Base-by-base conservation (phyloP, 2,888 invertebrate genomes). In the Octodonta nipae region DNA sequence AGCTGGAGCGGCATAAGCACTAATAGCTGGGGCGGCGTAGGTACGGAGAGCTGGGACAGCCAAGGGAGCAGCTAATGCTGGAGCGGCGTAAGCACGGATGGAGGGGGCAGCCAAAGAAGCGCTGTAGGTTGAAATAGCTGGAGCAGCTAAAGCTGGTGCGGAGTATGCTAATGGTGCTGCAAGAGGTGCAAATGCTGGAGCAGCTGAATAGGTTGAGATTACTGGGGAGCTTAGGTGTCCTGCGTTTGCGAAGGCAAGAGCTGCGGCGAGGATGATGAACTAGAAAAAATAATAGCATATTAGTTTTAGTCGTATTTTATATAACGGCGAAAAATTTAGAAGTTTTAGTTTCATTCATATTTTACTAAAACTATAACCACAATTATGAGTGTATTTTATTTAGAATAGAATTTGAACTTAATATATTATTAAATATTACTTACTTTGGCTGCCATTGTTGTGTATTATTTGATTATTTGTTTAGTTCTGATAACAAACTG, bases 201-300 rank as follows among this genome's bases (percentile, higher is more conserved):
- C 58, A 47, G 37, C 50, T 28, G 51, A 48, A 38, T 52, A 51
- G 27, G 44, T 32, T 11, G 49, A 44, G 31, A 50, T 51, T 10
- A 39, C 37, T 27, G 46, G 47, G 30, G 54, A 47, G 28, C 40
- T 35, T 11, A 74, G 54, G 46, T 67, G 54, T 41, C 77, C 76
- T 34, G 75, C 76, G 52, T 67, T 68, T 49, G 70, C 72, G 42
- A 68, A 64, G 47, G 73, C 70, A 58, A 72, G 66, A 48, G 67
- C 62, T 54, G 73, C 67, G 52, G 68, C 61, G 51, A 77, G 58
- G 33, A 71, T 57, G 44, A 74, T 52, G 43, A 73, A 61, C 71
- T 62, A 54, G 30, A 56, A 54, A 36, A n/a, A n/a, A n/a, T n/a
- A n/a, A n/a, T n/a, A n/a, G n/a, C n/a, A n/a, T n/a, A n/a, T n/a